phyloP scores from a whole-genome alignment of 2,113 vertebrate species.

The Phyllostomus discolor region DNA sequence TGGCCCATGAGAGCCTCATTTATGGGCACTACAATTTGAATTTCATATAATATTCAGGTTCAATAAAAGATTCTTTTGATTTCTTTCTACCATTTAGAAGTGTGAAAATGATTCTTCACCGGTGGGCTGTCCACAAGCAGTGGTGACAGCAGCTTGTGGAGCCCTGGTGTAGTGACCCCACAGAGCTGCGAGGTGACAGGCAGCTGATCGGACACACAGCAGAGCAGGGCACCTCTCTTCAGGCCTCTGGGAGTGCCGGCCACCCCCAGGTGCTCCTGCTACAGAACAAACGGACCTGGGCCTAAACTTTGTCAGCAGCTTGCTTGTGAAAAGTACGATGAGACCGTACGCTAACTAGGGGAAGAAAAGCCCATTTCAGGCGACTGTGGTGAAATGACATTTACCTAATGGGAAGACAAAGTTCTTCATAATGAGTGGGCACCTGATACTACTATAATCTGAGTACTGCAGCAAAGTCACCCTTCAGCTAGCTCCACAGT shows the following conservation, averaged over 20 bases:
- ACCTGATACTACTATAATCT: slow-evolving; percentile 90
- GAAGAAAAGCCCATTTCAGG: slow-evolving; percentile 80
- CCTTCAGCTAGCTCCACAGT: slow-evolving; percentile 82
- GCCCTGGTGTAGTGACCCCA: not conserved
- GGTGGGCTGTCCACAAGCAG: not conserved
- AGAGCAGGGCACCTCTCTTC: slow-evolving; percentile 29
- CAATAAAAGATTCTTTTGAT: slow-evolving; percentile 12
- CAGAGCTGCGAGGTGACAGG: not conserved
- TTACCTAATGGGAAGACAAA: slow-evolving; percentile 93
- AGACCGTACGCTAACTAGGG: slow-evolving; percentile 79
- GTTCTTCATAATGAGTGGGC: slow-evolving; percentile 90
- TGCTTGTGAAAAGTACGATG: slow-evolving; percentile 70
- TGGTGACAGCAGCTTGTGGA: not conserved
- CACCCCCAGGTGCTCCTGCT: slow-evolving; percentile 63
- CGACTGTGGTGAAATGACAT: slow-evolving; percentile 91
- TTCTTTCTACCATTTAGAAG: slow-evolving; percentile 8
- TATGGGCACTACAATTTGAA: not conserved
- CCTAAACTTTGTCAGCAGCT: slow-evolving; percentile 73
- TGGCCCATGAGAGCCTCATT: not conserved
- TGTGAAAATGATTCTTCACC: not conserved
- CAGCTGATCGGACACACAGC: slow-evolving; percentile 29
- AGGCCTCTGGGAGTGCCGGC: slow-evolving; percentile 54
- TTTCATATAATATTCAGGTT: slow-evolving; percentile 22
- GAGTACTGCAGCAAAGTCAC: slow-evolving; percentile 84
- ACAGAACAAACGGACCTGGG: slow-evolving; percentile 63